Evolutionary conservation across 2,113 vertebrate genomes (phyloP).

Genomic region (rabbit (Oryctolagus cuniculus)): mOryCun1.1 NC_091447.1:18261501-18262000

Average conservation of each 20-base stretch:
- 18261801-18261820: conserved; percentile 66
- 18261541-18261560: conserved; percentile 82
- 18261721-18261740: conserved; percentile 74
- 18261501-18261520: conserved; percentile 67
- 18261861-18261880: neutral
- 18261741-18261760: conserved; percentile 74
- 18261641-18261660: conserved; percentile 77
- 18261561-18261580: conserved; percentile 86
- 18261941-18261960: neutral
- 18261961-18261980: conserved; percentile 7
- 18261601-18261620: conserved; percentile 69
- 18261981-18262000: neutral
- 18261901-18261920: neutral
- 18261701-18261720: conserved; percentile 61
- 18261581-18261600: conserved; percentile 83
- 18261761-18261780: conserved; percentile 80
- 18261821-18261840: conserved; percentile 59
- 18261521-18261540: conserved; percentile 65
- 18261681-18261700: conserved; percentile 72
- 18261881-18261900: neutral
- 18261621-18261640: conserved; percentile 77
- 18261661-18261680: conserved; percentile 80
- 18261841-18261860: conserved; percentile 71
- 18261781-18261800: conserved; percentile 55
- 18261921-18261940: neutral